Evolutionary conservation across 2,113 vertebrate genomes (phyloP).

Genomic region (Arvicanthis niloticus): DNA sequence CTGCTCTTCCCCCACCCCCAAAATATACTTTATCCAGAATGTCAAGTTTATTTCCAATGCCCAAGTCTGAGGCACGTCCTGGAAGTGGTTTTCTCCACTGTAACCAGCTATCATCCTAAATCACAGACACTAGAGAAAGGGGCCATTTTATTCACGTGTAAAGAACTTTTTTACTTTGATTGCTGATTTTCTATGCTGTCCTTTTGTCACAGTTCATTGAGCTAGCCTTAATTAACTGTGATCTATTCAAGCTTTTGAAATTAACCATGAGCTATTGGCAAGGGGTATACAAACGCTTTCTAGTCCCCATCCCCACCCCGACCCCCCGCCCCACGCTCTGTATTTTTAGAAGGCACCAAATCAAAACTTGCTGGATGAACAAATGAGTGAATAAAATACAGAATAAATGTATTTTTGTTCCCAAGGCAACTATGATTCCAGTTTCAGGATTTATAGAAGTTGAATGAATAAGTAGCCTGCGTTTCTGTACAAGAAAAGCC

Average conservation of each 20-base stretch:
- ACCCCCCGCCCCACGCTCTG: background rate
- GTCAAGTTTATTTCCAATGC: background rate
- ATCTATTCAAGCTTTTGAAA: background rate
- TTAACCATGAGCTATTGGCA: background rate
- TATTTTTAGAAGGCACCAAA: conserved; percentile 28
- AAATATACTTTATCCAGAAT: conserved; percentile 16
- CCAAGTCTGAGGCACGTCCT: background rate
- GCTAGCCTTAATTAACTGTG: background rate
- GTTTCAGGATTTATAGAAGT: background rate
- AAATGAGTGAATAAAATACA: background rate
- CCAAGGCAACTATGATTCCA: background rate
- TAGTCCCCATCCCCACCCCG: too few species aligned
- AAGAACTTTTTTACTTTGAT: background rate
- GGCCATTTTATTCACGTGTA: background rate
- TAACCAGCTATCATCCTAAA: background rate
- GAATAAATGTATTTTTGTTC: conserved; percentile 30
- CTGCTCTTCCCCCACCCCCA: background rate
- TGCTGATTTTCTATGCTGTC: background rate
- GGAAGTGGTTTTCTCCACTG: background rate
- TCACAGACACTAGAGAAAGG: background rate
- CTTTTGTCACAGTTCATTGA: background rate
- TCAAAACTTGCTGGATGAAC: conserved; percentile 12
- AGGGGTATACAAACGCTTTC: background rate
- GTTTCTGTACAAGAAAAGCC: background rate
- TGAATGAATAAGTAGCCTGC: background rate